Evolutionary conservation across 1,140 invertebrate species (phyloP).

Genomic region (Drosophila oshimai): DNA sequence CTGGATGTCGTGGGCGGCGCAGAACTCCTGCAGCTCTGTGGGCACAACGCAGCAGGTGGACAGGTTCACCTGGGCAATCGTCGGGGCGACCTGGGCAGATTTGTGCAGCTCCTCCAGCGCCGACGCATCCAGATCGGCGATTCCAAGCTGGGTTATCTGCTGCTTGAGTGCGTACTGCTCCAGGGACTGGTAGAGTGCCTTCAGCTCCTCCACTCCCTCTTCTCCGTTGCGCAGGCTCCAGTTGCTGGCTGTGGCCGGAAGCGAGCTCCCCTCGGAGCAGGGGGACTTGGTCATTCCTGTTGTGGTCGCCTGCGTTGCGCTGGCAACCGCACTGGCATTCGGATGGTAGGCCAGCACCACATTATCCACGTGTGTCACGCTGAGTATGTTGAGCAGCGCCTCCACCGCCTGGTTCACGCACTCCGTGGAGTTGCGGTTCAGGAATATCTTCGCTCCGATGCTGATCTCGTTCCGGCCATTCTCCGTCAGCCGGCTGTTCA

Average conservation of each 20-base stretch:
- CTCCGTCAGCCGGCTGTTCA: conserved; percentile 85
- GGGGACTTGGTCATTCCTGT: conserved; percentile 36
- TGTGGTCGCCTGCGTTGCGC: conserved; percentile 48
- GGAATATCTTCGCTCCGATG: conserved; percentile 87
- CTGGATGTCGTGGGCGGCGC: conserved; percentile 95
- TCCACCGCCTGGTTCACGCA: conserved; percentile 62
- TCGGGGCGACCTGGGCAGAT: conserved; percentile 92
- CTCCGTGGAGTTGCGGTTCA: conserved; percentile 83
- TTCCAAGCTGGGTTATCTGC: conserved; percentile 89
- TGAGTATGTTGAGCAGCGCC: conserved; percentile 63
- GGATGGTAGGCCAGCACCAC: conserved; percentile 81
- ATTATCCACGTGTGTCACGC: conserved; percentile 78
- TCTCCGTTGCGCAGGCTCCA: conserved; percentile 82
- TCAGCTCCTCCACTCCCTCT: conserved; percentile 84
- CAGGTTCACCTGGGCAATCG: conserved; percentile 97
- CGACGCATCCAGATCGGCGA: conserved; percentile 93
- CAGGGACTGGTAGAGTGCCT: conserved; percentile 84
- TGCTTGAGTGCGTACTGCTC: conserved; percentile 66
- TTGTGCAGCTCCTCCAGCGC: conserved; percentile 90
- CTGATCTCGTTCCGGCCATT: conserved; percentile 86
- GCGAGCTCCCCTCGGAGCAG: conserved; percentile 14
- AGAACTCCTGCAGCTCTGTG: conserved; percentile 93
- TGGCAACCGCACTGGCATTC: conserved; percentile 51
- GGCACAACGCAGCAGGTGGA: conserved; percentile 98
- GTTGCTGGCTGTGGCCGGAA: conserved; percentile 11